These are phyloP conservation scores for Beris chalybata DNA, from an alignment of 2,888 invertebrate species.

Conservation along the genomic window DNA sequence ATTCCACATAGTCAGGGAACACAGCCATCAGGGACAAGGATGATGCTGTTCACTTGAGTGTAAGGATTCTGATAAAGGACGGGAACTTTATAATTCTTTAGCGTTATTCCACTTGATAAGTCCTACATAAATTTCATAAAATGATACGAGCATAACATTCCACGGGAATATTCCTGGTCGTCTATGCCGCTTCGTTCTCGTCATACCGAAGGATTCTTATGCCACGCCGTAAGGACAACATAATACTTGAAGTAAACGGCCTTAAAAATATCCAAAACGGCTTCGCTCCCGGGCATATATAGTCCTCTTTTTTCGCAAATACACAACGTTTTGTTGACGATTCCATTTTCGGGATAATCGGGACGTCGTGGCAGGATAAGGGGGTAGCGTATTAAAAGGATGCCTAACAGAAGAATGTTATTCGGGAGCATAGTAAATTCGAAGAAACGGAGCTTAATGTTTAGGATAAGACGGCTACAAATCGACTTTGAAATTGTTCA, in stretches of 20 bases:
- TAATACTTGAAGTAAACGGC: too few species aligned
- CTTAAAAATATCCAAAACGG: too few species aligned
- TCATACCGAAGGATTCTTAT: too few species aligned
- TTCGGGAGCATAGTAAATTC: neutral
- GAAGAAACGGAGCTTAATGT: constrained; percentile 5
- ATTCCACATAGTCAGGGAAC: neutral
- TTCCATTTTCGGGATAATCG: constrained; percentile 13
- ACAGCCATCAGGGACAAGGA: too few species aligned
- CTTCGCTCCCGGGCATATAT: neutral
- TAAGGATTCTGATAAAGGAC: constrained; percentile 12
- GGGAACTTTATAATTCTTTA: constrained; percentile 31
- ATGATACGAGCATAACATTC: constrained; percentile 9
- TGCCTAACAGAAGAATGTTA: neutral
- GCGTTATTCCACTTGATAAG: constrained; percentile 32
- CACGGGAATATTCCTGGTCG: neutral
- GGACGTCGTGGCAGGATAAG: neutral
- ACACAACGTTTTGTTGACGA: neutral
- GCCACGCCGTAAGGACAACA: too few species aligned
- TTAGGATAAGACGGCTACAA: constrained; percentile 13
- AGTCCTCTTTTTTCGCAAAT: constrained; percentile 1
- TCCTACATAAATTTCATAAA: constrained; percentile 30
- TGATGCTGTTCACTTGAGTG: neutral
- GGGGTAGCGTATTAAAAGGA: neutral
- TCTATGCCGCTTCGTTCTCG: neutral
- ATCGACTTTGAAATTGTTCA: constrained; percentile 23